These are phyloP conservation scores for Nothoprocta perdicaria DNA, from an alignment of 2,113 vertebrate species.

Conservation along the genomic window DNA sequence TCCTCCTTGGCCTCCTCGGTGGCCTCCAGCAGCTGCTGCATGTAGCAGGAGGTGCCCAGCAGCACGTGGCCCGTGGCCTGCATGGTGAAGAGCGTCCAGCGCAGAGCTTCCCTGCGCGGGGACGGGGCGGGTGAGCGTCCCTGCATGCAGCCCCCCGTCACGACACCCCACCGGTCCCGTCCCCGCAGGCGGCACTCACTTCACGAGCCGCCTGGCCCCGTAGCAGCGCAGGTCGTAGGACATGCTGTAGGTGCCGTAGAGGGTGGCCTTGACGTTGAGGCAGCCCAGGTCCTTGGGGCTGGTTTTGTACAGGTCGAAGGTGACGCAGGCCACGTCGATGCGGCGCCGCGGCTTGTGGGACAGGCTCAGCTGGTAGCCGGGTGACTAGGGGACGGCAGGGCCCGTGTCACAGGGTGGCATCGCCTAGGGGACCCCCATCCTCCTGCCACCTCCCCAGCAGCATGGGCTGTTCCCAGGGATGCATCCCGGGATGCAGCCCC, in stretches of 20 bases:
- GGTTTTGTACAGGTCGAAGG: constrained; percentile 93
- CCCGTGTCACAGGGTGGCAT: accelerated
- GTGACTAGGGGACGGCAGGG: background rate
- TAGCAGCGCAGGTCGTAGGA: constrained; percentile 91
- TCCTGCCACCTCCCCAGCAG: background rate
- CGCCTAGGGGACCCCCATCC: background rate
- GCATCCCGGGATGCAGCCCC: background rate
- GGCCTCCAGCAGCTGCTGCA: constrained; percentile 90
- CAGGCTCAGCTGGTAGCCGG: constrained; percentile 65
- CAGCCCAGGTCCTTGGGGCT: constrained; percentile 91
- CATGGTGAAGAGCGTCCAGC: constrained; percentile 91
- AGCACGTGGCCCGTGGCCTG: constrained; percentile 91
- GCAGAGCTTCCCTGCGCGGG: constrained; percentile 85
- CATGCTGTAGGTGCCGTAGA: constrained; percentile 90
- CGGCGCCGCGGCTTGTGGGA: constrained; percentile 70
- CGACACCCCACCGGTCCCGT: background rate
- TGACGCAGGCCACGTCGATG: constrained; percentile 89
- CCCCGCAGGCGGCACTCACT: constrained; percentile 69
- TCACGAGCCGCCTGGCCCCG: constrained; percentile 81
- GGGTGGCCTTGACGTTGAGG: constrained; percentile 90
- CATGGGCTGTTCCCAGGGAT: background rate
- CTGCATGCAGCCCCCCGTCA: background rate
- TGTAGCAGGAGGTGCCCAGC: constrained; percentile 91
- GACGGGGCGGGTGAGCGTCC: background rate
- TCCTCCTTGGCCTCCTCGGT: constrained; percentile 74